phyloP scores from a whole-genome alignment of 2,797 vertebrate species.

The Selene dorsalis region DNA sequence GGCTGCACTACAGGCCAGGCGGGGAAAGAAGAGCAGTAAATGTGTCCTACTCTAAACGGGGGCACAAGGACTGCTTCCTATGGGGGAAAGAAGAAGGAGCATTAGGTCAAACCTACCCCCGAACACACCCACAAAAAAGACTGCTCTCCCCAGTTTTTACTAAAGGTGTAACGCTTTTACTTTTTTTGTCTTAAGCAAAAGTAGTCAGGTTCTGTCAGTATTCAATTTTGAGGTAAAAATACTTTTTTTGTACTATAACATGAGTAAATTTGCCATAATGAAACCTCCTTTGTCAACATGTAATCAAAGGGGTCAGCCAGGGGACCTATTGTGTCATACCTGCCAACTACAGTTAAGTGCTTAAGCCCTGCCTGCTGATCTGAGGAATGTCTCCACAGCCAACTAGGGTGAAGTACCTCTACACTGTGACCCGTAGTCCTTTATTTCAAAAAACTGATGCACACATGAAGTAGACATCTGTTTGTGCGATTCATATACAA shows the following conservation, averaged over 20 bases:
- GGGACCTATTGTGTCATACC: slow-evolving; percentile 68
- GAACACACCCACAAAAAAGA: slow-evolving; percentile 80
- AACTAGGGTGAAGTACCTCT: slow-evolving; percentile 74
- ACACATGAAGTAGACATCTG: slow-evolving; percentile 71
- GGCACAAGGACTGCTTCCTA: slow-evolving; percentile 77
- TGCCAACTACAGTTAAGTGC: slow-evolving; percentile 79
- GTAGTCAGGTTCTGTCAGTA: slow-evolving; percentile 89
- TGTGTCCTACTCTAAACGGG: slow-evolving; percentile 93
- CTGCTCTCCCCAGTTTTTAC: slow-evolving; percentile 84
- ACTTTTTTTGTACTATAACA: slow-evolving; percentile 82
- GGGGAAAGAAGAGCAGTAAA: slow-evolving; percentile 95
- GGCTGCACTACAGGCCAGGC: slow-evolving; percentile 97
- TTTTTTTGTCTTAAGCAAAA: slow-evolving; percentile 81
- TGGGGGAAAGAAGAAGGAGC: slow-evolving; percentile 63
- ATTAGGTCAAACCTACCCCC: slow-evolving; percentile 74
- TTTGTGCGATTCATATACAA: slow-evolving; percentile 79
- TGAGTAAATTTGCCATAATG: slow-evolving; percentile 81
- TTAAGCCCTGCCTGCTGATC: slow-evolving; percentile 77
- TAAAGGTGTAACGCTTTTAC: slow-evolving; percentile 83
- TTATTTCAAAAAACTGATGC: slow-evolving; percentile 70
- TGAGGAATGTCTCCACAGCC: slow-evolving; percentile 79
- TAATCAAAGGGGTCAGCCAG: slow-evolving; percentile 73
- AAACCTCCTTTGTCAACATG: slow-evolving; percentile 72
- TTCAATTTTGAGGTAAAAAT: slow-evolving; percentile 88
- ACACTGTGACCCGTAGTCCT: slow-evolving; percentile 79